Conservation (phyloP, 1,140 invertebrate genomes). For the Aricia agestis region DNA sequence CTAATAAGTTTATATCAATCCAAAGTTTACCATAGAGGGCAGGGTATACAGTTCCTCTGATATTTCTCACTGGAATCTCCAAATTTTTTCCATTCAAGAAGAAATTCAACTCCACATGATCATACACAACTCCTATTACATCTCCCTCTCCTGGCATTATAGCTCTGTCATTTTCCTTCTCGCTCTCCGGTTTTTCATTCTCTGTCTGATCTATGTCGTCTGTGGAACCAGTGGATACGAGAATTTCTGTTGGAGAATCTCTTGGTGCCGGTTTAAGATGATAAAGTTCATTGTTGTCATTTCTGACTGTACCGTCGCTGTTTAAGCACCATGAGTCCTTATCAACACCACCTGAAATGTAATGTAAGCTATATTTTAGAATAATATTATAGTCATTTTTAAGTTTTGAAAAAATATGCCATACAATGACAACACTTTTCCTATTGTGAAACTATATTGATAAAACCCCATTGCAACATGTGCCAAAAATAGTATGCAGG, state of each 20-base stretch:
- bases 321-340: slow-evolving; percentile 95
- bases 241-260: slow-evolving; percentile 73
- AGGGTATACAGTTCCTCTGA: slow-evolving; percentile 94
- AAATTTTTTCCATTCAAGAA: slow-evolving; percentile 94
- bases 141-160: slow-evolving; percentile 91
- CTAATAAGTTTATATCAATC: slow-evolving; percentile 1
- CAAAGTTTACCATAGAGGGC: slow-evolving; percentile 89
- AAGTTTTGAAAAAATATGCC: no score
- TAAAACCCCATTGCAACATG: background rate
- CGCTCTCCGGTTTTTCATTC: slow-evolving; percentile 46
- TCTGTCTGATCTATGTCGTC: slow-evolving; percentile 43
- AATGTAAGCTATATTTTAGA: slow-evolving; percentile 1
- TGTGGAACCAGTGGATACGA: slow-evolving; percentile 52
- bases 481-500: slow-evolving; percentile 17
- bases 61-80: slow-evolving; percentile 89
- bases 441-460: background rate
- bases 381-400: background rate
- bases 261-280: slow-evolving; percentile 77
- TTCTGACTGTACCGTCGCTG: slow-evolving; percentile 90
- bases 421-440: background rate
- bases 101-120: slow-evolving; percentile 98
- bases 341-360: slow-evolving; percentile 84
- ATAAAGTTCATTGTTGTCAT: slow-evolving; percentile 88
- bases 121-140: slow-evolving; percentile 95
- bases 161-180: slow-evolving; percentile 34